Conservation (phyloP, 2,113 vertebrate species). For the Oryctolagus cuniculus region mOryCun1.1 NC_091451.1:8826001-8826500, state of each 20-base stretch:
- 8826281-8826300: neutral
- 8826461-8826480: neutral
- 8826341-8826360: neutral
- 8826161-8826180: neutral
- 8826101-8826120: neutral
- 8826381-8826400: neutral
- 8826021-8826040: neutral
- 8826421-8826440: neutral
- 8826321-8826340: neutral
- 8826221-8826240: neutral
- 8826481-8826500: neutral
- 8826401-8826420: neutral
- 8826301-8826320: slow-evolving; percentile 11
- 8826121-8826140: neutral
- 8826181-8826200: neutral
- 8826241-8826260: neutral
- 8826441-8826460: neutral
- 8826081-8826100: neutral
- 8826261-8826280: slow-evolving; percentile 1
- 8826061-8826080: neutral
- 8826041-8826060: neutral
- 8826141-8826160: slow-evolving; percentile 26
- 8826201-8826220: neutral
- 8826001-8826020: neutral
- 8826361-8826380: neutral